Conservation (phyloP, 2,888 invertebrate species). For the Tricholauxania praeusta region DNA sequence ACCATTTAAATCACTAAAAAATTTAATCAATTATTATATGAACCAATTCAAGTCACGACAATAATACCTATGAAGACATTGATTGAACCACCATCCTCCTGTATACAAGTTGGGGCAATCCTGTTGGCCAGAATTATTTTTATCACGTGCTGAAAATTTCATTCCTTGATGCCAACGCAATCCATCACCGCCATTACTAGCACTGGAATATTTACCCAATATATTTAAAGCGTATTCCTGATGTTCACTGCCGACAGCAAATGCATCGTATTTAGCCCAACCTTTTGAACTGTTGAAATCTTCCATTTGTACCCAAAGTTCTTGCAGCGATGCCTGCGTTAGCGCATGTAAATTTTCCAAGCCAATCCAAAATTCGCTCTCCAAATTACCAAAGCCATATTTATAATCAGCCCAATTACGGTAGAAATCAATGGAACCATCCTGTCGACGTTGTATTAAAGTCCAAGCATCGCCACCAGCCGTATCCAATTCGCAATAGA, state of each 20-base stretch:
- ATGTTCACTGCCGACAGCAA: constrained; percentile 22
- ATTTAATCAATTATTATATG: background rate
- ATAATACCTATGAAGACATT: too few relatives aligned
- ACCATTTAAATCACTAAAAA: constrained; percentile 2
- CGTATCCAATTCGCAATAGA: too few relatives aligned
- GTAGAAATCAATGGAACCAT: constrained; percentile 27
- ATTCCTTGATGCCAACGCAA: background rate
- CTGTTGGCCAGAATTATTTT: too few relatives aligned
- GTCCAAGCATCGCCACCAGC: background rate
- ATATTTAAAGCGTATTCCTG: constrained; percentile 26
- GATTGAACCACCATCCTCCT: too few relatives aligned
- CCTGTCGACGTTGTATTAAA: constrained; percentile 26
- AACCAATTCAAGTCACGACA: background rate
- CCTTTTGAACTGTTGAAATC: constrained; percentile 32
- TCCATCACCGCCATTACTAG: background rate
- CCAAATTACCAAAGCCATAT: constrained; percentile 12
- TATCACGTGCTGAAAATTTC: too few relatives aligned
- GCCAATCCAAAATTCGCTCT: constrained; percentile 17
- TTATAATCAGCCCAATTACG: constrained; percentile 15
- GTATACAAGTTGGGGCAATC: too few relatives aligned
- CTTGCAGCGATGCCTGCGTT: constrained; percentile 13
- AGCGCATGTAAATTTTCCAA: constrained; percentile 22
- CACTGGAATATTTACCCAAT: constrained; percentile 18
- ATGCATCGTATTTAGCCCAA: constrained; percentile 28
- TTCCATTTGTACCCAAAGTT: constrained; percentile 26